These are phyloP conservation scores for Ditylenchus dipsaci DNA, from an alignment of 1,140 invertebrate species.

Conservation along the genomic window DNA sequence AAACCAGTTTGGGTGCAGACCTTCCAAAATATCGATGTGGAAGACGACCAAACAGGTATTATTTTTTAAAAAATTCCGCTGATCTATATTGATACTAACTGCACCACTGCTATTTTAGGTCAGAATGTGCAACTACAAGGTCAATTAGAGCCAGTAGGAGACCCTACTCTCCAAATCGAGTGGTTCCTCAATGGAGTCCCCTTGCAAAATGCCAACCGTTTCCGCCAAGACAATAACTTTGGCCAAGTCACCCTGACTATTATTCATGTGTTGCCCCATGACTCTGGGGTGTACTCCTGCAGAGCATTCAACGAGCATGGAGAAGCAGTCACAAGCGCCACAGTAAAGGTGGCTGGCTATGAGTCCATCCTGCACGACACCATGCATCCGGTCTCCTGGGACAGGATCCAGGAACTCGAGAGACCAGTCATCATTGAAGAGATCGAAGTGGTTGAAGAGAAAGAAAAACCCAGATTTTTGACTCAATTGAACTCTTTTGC, in stretches of 20 bases:
- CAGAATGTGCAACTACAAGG: conserved; percentile 57
- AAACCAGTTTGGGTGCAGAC: conserved; percentile 52
- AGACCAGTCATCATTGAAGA: conserved; percentile 45
- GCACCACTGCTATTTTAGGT: not conserved
- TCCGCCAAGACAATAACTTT: conserved; percentile 68
- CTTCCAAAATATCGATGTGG: conserved; percentile 52
- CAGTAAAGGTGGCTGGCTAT: conserved; percentile 70
- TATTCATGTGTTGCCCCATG: conserved; percentile 75
- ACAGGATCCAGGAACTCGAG: conserved; percentile 55
- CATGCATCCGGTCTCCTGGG: conserved; percentile 52
- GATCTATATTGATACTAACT: not conserved
- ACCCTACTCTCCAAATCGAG: conserved; percentile 89
- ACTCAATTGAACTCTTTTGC: conserved; percentile 49
- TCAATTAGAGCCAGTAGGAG: conserved; percentile 82
- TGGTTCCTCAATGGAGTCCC: conserved; percentile 87
- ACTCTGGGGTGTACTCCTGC: conserved; percentile 90
- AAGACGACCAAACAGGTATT: conserved; percentile 45
- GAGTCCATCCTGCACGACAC: conserved; percentile 39
- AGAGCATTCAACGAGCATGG: conserved; percentile 82
- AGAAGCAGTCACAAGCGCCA: conserved; percentile 84
- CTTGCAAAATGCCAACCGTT: conserved; percentile 66
- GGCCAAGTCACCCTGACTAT: conserved; percentile 86
- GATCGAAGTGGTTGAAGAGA: conserved; percentile 50
- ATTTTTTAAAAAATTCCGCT: not conserved
- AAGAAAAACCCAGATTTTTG: conserved; percentile 55